phyloP scores from a whole-genome alignment of 2,797 vertebrate genomes.

The Lithobates sylvaticus region DNA sequence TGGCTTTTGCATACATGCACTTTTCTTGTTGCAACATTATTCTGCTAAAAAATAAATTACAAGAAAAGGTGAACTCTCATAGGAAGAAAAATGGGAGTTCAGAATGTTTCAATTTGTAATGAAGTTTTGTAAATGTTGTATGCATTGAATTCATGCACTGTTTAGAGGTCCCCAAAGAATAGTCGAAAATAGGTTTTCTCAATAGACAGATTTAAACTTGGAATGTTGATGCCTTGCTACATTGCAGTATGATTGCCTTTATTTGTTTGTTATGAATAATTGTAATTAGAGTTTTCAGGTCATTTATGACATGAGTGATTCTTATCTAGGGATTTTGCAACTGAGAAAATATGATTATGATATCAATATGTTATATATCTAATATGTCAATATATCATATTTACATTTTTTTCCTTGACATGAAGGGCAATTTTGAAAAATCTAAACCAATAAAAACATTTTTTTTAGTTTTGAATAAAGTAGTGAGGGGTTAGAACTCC shows the following conservation, averaged over 20 bases:
- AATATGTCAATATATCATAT: too few species aligned
- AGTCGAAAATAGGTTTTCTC: conserved; percentile 74
- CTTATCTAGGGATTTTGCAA: neutral
- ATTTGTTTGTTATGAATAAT: conserved; percentile 40
- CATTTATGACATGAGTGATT: conserved; percentile 29
- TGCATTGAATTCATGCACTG: conserved; percentile 70
- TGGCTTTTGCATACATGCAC: conserved; percentile 84
- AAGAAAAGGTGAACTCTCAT: conserved; percentile 72
- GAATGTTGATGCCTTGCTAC: conserved; percentile 72
- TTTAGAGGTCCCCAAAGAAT: conserved; percentile 70
- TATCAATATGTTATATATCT: too few species aligned
- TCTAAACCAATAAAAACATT: too few species aligned
- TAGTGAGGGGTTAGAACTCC: too few species aligned
- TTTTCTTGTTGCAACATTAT: conserved; percentile 80
- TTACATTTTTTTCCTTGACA: too few species aligned
- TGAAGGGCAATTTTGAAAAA: too few species aligned
- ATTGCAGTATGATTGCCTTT: conserved; percentile 22
- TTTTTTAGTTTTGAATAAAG: too few species aligned
- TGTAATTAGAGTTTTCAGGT: conserved; percentile 29
- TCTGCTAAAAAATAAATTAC: conserved; percentile 70
- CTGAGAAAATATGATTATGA: too few species aligned
- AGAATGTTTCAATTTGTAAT: conserved; percentile 76
- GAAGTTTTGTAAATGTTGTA: conserved; percentile 74
- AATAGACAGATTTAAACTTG: conserved; percentile 63
- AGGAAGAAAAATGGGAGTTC: conserved; percentile 79